Percentiles rank a stretch among this genome's conserved stretches.
Conservation (phyloP, 2,888 invertebrate species). For the Papilio gigon region DNA sequence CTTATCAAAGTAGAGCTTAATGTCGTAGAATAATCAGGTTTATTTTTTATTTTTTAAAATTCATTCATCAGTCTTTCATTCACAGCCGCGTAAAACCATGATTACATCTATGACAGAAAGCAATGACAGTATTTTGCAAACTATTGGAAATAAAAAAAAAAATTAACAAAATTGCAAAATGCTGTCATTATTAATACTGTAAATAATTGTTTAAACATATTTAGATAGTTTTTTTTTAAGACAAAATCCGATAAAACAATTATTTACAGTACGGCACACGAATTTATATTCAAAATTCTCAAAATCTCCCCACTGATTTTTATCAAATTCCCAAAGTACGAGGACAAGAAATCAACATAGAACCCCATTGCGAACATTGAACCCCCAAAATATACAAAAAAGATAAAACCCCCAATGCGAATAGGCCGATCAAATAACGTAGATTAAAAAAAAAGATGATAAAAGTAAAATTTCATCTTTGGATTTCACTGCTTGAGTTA, state of each 20-base stretch:
- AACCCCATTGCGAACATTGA: conserved; percentile 26
- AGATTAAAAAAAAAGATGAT: neutral
- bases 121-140: conserved; percentile 43
- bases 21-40: conserved; percentile 55
- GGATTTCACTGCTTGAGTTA: neutral
- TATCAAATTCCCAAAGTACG: conserved; percentile 17
- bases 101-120: conserved; percentile 50
- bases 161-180: conserved; percentile 19
- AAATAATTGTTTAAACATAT: conserved; percentile 36
- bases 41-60: conserved; percentile 37
- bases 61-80: conserved; percentile 46
- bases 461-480: too few relatives aligned
- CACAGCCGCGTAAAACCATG: conserved; percentile 53
- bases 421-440: conserved; percentile 27
- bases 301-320: conserved; percentile 22
- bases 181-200: conserved; percentile 38
- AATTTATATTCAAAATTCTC: neutral
- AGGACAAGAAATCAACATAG: conserved; percentile 33
- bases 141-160: conserved; percentile 1
- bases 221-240: neutral
- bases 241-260: conserved; percentile 22
- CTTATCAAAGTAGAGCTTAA: conserved; percentile 41
- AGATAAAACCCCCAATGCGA: conserved; percentile 11
- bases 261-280: conserved; percentile 37
- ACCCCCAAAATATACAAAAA: conserved; percentile 24